Evolutionary conservation across 2,888 invertebrate genomes (phyloP).

Genomic region (Amblyteles armatorius): DNA sequence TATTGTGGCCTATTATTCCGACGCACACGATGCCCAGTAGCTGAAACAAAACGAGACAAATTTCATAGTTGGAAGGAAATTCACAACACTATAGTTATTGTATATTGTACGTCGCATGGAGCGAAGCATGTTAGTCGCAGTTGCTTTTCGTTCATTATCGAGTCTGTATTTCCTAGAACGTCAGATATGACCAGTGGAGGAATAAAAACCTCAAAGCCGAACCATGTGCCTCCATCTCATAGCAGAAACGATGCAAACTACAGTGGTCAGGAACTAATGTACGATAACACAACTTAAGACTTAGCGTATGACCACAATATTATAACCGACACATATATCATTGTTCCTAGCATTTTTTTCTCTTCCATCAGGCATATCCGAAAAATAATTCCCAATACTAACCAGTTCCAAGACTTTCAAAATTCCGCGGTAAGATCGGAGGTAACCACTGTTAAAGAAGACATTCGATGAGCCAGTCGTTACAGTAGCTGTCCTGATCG

Average conservation of each 20-base stretch:
- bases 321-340: background rate
- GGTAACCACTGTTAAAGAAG: conserved; percentile 92
- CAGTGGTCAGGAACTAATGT: background rate
- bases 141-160: background rate
- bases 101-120: background rate
- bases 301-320: background rate
- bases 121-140: background rate
- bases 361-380: background rate
- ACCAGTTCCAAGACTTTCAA: conserved; percentile 94
- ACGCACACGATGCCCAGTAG: conserved; percentile 91
- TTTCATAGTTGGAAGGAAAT: background rate
- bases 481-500: conserved; percentile 90
- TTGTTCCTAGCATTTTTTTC: background rate
- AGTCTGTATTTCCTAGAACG: no score
- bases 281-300: background rate
- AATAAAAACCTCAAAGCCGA: background rate
- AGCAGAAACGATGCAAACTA: background rate
- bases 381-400: conserved; percentile 21
- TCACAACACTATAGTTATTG: background rate
- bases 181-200: background rate
- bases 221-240: background rate
- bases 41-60: conserved; percentile 85
- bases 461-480: conserved; percentile 92
- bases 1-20: conserved; percentile 89
- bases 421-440: conserved; percentile 92